Percentiles rank a stretch among this genome's conserved stretches.
Evolutionary conservation across 1,140 invertebrate genomes (phyloP).

Genomic region (Cardiocondyla obscurior): DNA sequence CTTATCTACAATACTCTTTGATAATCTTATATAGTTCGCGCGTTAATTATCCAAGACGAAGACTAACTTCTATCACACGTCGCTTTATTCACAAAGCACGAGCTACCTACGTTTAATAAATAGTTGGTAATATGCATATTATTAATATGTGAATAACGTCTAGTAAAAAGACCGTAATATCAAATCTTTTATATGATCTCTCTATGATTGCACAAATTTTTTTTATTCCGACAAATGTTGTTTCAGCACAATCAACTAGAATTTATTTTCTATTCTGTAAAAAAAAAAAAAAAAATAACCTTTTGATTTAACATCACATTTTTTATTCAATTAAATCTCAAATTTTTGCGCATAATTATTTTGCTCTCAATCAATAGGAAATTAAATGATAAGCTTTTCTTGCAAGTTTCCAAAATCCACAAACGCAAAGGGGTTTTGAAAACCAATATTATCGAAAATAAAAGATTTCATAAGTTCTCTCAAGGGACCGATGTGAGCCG

Average conservation of each 20-base stretch:
- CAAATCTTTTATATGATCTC: not conserved
- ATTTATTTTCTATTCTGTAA: not conserved
- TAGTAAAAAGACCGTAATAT: not conserved
- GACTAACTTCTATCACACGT: not conserved
- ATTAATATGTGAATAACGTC: not conserved
- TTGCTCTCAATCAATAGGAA: not conserved
- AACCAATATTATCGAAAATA: not conserved
- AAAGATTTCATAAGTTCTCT: not conserved
- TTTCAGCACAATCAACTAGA: not conserved
- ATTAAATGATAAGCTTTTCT: not conserved
- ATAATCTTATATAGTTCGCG: conserved; percentile 28
- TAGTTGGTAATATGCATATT: too few species aligned
- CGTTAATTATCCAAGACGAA: conserved; percentile 26
- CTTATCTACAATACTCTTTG: conserved; percentile 12
- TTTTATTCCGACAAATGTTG: not conserved
- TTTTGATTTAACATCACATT: not conserved
- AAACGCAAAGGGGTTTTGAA: not conserved
- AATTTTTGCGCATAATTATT: not conserved
- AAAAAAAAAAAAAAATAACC: not conserved
- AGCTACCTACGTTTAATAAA: not conserved
- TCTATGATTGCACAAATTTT: not conserved
- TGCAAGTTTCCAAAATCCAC: not conserved
- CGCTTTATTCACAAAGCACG: conserved; percentile 10
- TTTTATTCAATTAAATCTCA: not conserved
- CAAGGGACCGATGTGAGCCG: not conserved